Conservation (phyloP, 1,140 invertebrate species). For the Phymastichus coffea region DNA sequence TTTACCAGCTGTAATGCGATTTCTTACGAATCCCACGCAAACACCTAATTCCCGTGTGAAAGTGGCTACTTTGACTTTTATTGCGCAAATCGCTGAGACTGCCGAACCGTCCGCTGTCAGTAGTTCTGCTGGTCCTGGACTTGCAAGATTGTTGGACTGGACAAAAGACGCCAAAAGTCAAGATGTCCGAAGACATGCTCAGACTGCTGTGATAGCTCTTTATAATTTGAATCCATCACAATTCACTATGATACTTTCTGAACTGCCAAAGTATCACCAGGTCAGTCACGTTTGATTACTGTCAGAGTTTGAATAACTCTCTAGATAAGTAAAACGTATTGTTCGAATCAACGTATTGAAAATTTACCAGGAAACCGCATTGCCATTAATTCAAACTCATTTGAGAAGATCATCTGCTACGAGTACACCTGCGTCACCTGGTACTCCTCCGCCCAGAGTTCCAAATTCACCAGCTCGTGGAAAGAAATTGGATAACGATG, state of each 20-base stretch:
- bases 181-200: slow-evolving; percentile 78
- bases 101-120: slow-evolving; percentile 54
- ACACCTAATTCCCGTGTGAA: slow-evolving; percentile 87
- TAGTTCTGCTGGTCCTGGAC: slow-evolving; percentile 62
- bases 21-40: slow-evolving; percentile 86
- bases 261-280: slow-evolving; percentile 79
- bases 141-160: slow-evolving; percentile 67
- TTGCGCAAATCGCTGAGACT: slow-evolving; percentile 68
- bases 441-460: slow-evolving; percentile 51
- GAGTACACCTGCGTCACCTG: slow-evolving; percentile 57
- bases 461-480: slow-evolving; percentile 49
- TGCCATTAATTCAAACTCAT: slow-evolving; percentile 80
- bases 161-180: slow-evolving; percentile 70
- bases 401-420: slow-evolving; percentile 66
- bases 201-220: slow-evolving; percentile 78
- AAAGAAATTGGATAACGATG: slow-evolving; percentile 43
- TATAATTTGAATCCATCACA: slow-evolving; percentile 89
- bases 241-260: slow-evolving; percentile 79
- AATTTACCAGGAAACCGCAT: slow-evolving; percentile 68
- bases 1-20: slow-evolving; percentile 67
- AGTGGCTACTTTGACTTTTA: slow-evolving; percentile 71
- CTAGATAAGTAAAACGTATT: slow-evolving; percentile 7
- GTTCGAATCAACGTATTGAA: too few relatives aligned
- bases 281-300: slow-evolving; percentile 35
- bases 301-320: background rate